A percentile compares a stretch with the other conserved stretches of the same genome.
These are phyloP conservation scores for Novumbra hubbsi DNA, from an alignment of 2,797 vertebrate species.

Conservation along the genomic window DNA sequence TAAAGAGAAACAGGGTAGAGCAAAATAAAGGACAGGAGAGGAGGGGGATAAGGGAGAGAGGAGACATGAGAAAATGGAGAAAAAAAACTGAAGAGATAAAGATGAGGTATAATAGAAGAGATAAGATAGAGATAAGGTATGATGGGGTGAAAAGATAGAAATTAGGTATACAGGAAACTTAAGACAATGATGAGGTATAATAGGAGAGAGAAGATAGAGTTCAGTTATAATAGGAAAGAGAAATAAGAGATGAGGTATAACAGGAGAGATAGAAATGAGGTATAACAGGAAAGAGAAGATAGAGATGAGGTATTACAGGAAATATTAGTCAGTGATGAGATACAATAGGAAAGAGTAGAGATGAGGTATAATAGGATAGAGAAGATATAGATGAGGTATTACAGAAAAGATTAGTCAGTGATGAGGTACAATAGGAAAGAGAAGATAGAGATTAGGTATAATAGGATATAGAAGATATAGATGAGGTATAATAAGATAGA, in stretches of 20 bases:
- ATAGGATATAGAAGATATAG: background rate
- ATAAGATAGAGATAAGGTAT: background rate
- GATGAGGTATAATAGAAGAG: background rate
- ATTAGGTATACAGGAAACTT: too few relatives aligned
- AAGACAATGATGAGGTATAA: too few relatives aligned
- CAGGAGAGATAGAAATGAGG: background rate
- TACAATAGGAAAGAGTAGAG: background rate
- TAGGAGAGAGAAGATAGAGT: too few relatives aligned
- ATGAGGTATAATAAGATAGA: background rate
- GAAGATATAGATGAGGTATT: background rate
- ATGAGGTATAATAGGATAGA: background rate
- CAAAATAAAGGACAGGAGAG: background rate
- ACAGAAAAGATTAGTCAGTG: too few relatives aligned
- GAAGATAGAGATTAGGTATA: too few relatives aligned
- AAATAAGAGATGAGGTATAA: background rate
- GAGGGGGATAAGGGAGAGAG: background rate
- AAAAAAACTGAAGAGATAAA: background rate
- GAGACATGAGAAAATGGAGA: background rate
- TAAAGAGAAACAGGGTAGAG: background rate
- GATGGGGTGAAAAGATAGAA: too few relatives aligned
- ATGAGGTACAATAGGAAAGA: too few relatives aligned
- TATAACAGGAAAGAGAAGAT: constrained; percentile 14
- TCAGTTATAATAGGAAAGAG: background rate
- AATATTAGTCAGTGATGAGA: too few relatives aligned
- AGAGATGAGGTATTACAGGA: too few relatives aligned